Conservation (phyloP, 2,797 vertebrate species). For the Leptoclinus maculatus region DNA sequence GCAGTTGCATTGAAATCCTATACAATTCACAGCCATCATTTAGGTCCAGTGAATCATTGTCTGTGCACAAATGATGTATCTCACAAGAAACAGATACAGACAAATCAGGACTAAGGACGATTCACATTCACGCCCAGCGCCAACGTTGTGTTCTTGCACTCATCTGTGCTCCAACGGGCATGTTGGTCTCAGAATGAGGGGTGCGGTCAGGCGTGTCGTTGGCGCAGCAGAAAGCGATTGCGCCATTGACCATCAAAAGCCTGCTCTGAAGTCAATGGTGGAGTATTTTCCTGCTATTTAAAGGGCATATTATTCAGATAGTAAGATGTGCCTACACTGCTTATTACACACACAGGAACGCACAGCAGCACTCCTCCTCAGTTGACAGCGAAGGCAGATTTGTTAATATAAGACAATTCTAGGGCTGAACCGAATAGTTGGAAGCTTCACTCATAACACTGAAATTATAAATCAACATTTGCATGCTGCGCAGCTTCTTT, state of each 20-base stretch:
- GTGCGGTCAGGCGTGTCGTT: neutral
- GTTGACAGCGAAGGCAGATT: neutral
- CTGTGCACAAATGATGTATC: neutral
- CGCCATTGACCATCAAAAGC: neutral
- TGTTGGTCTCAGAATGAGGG: neutral
- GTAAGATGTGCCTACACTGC: neutral
- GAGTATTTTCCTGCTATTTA: neutral
- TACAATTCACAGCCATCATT: neutral
- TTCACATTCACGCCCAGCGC: neutral
- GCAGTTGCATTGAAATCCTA: neutral
- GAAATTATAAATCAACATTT: neutral
- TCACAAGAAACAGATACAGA: conserved; percentile 1
- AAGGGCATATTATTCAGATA: neutral
- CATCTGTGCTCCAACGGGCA: neutral
- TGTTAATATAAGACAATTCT: neutral
- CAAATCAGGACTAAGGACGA: neutral
- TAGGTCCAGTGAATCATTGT: neutral
- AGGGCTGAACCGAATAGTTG: neutral
- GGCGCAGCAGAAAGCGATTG: neutral
- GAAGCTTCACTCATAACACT: neutral
- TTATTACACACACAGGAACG: neutral
- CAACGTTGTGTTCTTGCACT: neutral
- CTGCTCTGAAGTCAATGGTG: neutral
- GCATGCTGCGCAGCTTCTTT: neutral
- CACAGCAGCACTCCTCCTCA: neutral